Conservation (phyloP, 1,140 invertebrate species). For the Choristoneura fumiferana region DNA sequence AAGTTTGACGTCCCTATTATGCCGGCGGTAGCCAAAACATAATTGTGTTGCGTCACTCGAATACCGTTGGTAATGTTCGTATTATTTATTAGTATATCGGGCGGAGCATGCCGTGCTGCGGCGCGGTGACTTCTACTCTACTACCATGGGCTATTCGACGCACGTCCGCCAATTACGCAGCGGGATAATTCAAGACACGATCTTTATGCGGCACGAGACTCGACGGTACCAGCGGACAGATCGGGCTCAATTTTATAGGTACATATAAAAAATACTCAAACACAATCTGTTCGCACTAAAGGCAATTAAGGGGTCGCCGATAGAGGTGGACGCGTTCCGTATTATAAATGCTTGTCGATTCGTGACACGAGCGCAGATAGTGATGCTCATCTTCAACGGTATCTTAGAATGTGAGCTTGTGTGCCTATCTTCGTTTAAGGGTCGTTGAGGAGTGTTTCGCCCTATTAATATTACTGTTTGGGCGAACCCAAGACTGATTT, state of each 20-base stretch:
- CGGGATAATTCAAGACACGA: constrained; percentile 31
- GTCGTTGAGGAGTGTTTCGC: too few relatives aligned
- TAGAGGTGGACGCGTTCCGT: background rate
- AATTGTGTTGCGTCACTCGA: constrained; percentile 12
- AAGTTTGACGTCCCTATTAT: constrained; percentile 1
- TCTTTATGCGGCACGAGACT: constrained; percentile 24
- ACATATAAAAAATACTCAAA: background rate
- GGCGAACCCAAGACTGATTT: too few relatives aligned
- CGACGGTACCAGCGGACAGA: background rate
- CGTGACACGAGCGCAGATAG: too few relatives aligned
- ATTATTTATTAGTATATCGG: constrained; percentile 14
- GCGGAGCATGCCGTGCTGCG: constrained; percentile 6
- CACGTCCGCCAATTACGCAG: constrained; percentile 26
- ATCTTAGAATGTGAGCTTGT: too few relatives aligned
- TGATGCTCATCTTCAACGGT: too few relatives aligned
- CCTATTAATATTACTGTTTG: too few relatives aligned
- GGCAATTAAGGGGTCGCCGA: constrained; percentile 1
- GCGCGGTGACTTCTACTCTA: background rate
- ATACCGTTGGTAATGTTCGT: constrained; percentile 12
- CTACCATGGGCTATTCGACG: constrained; percentile 11
- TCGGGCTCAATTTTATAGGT: background rate
- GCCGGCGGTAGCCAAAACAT: background rate
- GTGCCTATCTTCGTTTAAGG: too few relatives aligned
- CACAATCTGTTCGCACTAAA: background rate
- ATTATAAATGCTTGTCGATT: background rate